These are phyloP conservation scores for Entomobrya multifasciata DNA, from an alignment of 2,888 invertebrate genomes.

Conservation along the genomic window DNA sequence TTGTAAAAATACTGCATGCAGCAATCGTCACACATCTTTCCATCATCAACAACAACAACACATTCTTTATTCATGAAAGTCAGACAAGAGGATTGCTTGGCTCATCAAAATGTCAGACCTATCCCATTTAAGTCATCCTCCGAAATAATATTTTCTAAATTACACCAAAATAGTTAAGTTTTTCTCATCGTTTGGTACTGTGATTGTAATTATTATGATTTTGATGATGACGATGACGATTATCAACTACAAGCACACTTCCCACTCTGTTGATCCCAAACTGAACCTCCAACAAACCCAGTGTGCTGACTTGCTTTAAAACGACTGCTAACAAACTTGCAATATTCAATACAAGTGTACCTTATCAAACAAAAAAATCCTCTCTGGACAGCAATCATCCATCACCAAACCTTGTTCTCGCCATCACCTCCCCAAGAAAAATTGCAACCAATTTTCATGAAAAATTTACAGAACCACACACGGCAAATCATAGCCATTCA, in stretches of 20 bases:
- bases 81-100: slow-evolving; percentile 10
- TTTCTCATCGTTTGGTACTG: not conserved
- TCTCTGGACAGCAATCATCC: not conserved
- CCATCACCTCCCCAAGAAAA: not conserved
- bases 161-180: not conserved
- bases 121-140: slow-evolving; percentile 30
- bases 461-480: not conserved
- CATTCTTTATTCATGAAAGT: not conserved
- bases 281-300: too few relatives aligned
- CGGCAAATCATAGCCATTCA: not conserved
- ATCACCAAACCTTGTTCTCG: slow-evolving; percentile 2
- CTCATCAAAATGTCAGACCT: slow-evolving; percentile 27
- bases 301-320: too few relatives aligned
- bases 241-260: not conserved
- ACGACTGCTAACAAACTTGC: not conserved
- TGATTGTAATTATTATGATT: not conserved
- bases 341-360: not conserved
- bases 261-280: too few relatives aligned
- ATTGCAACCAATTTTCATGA: slow-evolving; percentile 1
- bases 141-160: slow-evolving; percentile 3
- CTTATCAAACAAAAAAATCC: not conserved
- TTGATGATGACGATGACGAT: not conserved
- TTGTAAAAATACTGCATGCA: not conserved
- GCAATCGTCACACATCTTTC: slow-evolving; percentile 6
- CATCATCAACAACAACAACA: not conserved